Base-by-base conservation (phyloP, 2,113 vertebrate genomes). In the Nesogale talazaci region DNA sequence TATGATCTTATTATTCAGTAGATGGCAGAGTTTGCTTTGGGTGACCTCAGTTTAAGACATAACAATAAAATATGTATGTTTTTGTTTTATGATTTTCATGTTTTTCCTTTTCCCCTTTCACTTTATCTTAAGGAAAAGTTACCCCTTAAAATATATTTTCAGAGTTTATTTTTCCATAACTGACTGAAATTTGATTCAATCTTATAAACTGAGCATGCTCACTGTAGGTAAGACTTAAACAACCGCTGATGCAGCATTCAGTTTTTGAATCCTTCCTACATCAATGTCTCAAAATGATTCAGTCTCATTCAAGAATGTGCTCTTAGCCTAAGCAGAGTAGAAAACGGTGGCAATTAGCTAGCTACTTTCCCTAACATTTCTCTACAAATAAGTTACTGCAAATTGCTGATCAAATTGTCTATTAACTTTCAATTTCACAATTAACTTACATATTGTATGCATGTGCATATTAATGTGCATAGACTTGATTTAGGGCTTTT, bases 11-110 rank as follows among this genome's bases (percentile, higher is more conserved):
- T 90, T 72, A 46, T 61, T 86, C 76, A 83, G 0, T 75, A 8
- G 65, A 15, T 84, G 25, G 31, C 88, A 6, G 4, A 78, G 11
- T 85, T 85, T 91, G 59, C 81, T 88, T 84, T 89, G 61, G 36
- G 11, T n/a, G 10, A 77, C 23, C 17, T 40, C n/a, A 1, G 3
- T 88, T 88, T 82, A 82, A 88, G 83, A 57, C n/a, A 75, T 85
- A 91, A 56, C n/a, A 82, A n/a, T 86, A 83, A 67, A 29, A 88
- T 12, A 61, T 81, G 23, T 3, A 7, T 63, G 1, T 52, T 78
- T n/a, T 17, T 70, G 0, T 61, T 52, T 52, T 52, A 2, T 52
- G 46, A 52, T 57, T 9, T 29, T 56, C 22, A 31, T 31, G 74
- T 6, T 34, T 2, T 52, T 78, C 7, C 70, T 7, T 86, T 86